Base-by-base conservation (phyloP, 1,140 invertebrate species). In the Kradibia gibbosae region DNA sequence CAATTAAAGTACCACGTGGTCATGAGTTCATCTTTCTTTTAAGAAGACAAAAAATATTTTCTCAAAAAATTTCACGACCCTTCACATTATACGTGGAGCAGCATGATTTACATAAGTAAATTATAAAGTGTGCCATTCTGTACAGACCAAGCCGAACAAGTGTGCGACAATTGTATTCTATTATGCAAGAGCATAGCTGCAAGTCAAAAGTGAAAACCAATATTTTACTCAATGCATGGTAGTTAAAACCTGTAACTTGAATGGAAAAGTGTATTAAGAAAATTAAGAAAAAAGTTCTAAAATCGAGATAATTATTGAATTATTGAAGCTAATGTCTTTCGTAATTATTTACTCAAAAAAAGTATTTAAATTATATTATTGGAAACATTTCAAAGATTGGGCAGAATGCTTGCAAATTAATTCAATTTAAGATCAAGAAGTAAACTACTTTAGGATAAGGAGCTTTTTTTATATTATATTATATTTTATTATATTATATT, bases 81-180 rank as follows among this genome's bases (percentile, higher is more conserved):
- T 53, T 45, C 62, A 25, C 74, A 78, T 70, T 78, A 55, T 78
- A 79, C 13, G 45, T 57, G 42, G 45, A 67, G 20, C 8, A 1
- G 50, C 39, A 34, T 45, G 57, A 74, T 80, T 80, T 50, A 53
- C 78, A 80, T 80, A 80, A 74, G 74, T 80, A 80, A 80, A 67
- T 74, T 48, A 80, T 15, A 57, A 74, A 65, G 20, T 74, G 71
- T 62, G 67, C n/a, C 31, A 50, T 50, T 50, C 70, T 55, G 31
- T 42, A 28, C 28, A 45, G 1, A n/a, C 28, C 25, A 67, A 60
- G 60, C 75, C 39, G 57, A 77, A 77, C 75, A 77, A 77, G 75
- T 77, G 75, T 78, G 45, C 45, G 20, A 28, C 42, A 0, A 36
- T n/a, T n/a, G 73, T 34, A 25, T 53, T 50, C 31, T 36, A 53